Evolutionary conservation across 2,113 vertebrate genomes (phyloP).

Genomic region (Syngnathus typhle): DNA sequence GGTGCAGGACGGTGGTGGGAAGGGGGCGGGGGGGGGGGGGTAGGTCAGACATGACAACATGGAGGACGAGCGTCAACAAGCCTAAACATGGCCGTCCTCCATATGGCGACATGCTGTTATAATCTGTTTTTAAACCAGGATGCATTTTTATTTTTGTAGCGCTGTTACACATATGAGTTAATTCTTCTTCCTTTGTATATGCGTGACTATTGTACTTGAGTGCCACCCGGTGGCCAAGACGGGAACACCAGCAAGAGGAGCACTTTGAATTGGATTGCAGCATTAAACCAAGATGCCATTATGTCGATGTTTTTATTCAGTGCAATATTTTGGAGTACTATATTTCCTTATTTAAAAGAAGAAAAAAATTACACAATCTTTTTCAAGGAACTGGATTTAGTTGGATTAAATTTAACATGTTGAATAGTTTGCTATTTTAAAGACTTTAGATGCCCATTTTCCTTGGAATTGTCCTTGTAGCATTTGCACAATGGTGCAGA

Average conservation of each 20-base stretch:
- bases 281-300: background rate
- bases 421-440: background rate
- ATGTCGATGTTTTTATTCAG: too few species aligned
- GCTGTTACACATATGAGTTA: background rate
- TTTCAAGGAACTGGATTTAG: background rate
- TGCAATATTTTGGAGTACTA: too few species aligned
- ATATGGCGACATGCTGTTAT: background rate
- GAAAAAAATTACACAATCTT: background rate
- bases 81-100: background rate
- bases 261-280: background rate
- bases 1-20: background rate
- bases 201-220: background rate
- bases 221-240: background rate
- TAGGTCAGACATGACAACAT: constrained; percentile 2
- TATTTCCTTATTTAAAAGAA: too few species aligned
- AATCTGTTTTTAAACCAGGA: too few species aligned
- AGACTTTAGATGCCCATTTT: background rate
- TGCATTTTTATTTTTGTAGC: too few species aligned
- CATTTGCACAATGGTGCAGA: background rate
- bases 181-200: background rate
- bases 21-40: background rate
- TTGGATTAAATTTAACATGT: background rate
- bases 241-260: background rate
- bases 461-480: background rate
- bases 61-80: background rate